Percentiles rank a stretch among this genome's conserved stretches.
These are phyloP conservation scores for Pachyramphus minor DNA, from an alignment of 2,113 vertebrate species.

Conservation along the genomic window DNA sequence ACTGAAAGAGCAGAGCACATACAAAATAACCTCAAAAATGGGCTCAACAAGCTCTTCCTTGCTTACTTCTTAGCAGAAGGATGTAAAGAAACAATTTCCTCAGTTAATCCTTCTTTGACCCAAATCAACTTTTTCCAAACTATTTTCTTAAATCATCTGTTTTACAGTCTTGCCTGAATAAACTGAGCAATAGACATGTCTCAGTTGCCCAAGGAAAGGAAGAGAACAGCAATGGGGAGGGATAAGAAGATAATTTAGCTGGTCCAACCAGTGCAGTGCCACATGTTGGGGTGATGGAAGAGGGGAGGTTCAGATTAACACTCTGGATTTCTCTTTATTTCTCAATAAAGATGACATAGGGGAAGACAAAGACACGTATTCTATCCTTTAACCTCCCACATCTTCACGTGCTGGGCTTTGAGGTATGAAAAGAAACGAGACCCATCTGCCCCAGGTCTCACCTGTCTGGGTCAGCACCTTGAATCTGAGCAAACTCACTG, in stretches of 20 bases:
- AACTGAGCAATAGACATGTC: not conserved
- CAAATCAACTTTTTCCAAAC: conserved; percentile 24
- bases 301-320: not conserved
- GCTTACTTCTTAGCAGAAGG: conserved; percentile 8
- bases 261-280: not conserved
- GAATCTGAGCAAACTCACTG: not conserved
- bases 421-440: not conserved
- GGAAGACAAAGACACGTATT: not conserved
- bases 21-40: not conserved
- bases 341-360: not conserved
- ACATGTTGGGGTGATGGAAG: rapidly evolving
- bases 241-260: not conserved
- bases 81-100: not conserved
- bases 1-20: not conserved
- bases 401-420: not conserved
- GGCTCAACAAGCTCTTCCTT: not conserved
- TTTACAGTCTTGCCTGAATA: not conserved
- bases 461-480: not conserved
- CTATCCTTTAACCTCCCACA: not conserved
- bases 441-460: not conserved
- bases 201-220: not conserved
- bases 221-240: not conserved
- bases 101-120: conserved; percentile 14
- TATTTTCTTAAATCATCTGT: not conserved
- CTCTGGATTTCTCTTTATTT: not conserved